Evolutionary conservation across 2,113 vertebrate species (phyloP).

Genomic region (Petromus typicus): DNA sequence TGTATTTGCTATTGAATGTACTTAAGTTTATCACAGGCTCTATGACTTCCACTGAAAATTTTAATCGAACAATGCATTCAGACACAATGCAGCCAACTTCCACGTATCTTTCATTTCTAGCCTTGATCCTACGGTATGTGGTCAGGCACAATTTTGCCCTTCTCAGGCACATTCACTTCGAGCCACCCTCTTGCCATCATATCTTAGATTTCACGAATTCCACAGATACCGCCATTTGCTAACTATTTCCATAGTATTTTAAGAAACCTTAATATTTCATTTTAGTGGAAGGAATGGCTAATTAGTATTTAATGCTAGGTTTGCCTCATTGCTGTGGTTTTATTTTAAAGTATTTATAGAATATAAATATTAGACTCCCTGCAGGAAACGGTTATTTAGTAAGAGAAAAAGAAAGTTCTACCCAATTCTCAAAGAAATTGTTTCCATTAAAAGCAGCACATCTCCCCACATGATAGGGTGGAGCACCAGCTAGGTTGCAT

Average conservation of each 20-base stretch:
- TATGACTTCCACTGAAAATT: background rate
- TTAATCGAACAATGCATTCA: background rate
- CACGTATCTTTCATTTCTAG: constrained; percentile 63
- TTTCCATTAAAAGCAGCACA: constrained; percentile 75
- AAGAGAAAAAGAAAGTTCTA: constrained; percentile 73
- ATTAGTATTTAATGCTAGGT: constrained; percentile 77
- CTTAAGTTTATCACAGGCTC: background rate
- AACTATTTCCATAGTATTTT: constrained; percentile 81
- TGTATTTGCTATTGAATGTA: background rate
- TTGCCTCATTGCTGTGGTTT: constrained; percentile 72
- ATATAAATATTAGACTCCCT: constrained; percentile 79
- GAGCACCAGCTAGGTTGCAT: background rate
- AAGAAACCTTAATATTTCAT: constrained; percentile 59
- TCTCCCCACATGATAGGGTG: constrained; percentile 64
- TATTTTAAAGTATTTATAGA: constrained; percentile 82
- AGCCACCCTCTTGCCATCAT: constrained; percentile 76
- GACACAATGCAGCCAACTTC: constrained; percentile 12
- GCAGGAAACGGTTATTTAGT: constrained; percentile 78
- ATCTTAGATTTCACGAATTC: constrained; percentile 76
- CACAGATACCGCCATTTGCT: constrained; percentile 72
- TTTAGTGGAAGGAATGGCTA: constrained; percentile 80
- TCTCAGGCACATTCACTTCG: constrained; percentile 65
- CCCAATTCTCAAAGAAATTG: constrained; percentile 65
- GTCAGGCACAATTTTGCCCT: constrained; percentile 40
- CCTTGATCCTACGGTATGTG: constrained; percentile 56